phyloP scores from a whole-genome alignment of 2,888 invertebrate species.

The Hirtodrosophila cameraria region DNA sequence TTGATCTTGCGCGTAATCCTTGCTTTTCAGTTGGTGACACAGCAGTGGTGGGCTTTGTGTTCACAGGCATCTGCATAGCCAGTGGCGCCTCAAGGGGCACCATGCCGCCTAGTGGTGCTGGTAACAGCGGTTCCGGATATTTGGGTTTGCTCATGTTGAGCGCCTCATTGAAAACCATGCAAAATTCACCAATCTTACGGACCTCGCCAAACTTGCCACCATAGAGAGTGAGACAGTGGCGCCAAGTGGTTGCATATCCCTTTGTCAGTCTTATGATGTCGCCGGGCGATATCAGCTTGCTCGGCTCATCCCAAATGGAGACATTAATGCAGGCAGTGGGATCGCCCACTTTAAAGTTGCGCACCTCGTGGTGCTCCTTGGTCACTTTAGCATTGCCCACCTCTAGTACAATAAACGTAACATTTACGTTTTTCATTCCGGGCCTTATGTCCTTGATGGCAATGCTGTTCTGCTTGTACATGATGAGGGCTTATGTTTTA shows the following conservation, averaged over 20 bases:
- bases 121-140: slow-evolving; percentile 81
- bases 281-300: slow-evolving; percentile 93
- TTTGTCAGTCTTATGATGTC: slow-evolving; percentile 95
- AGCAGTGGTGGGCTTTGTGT: slow-evolving; percentile 22
- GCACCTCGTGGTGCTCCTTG: slow-evolving; percentile 97
- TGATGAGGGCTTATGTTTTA: slow-evolving; percentile 21
- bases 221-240: slow-evolving; percentile 95
- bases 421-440: slow-evolving; percentile 95
- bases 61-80: slow-evolving; percentile 13
- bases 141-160: slow-evolving; percentile 97
- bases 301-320: slow-evolving; percentile 98
- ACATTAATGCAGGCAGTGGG: slow-evolving; percentile 92
- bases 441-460: slow-evolving; percentile 90
- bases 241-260: slow-evolving; percentile 95
- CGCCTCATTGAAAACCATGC: slow-evolving; percentile 96
- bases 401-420: slow-evolving; percentile 96
- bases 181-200: slow-evolving; percentile 97
- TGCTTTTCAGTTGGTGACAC: slow-evolving; percentile 43
- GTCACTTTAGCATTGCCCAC: slow-evolving; percentile 94
- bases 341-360: slow-evolving; percentile 97
- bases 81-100: slow-evolving; percentile 28
- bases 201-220: slow-evolving; percentile 97
- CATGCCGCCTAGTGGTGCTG: slow-evolving; percentile 26
- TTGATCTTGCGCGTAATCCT: slow-evolving; percentile 55
- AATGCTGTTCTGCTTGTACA: slow-evolving; percentile 83